Percentiles rank a stretch among this genome's conserved stretches.
phyloP scores from a whole-genome alignment of 2,888 invertebrate genomes.

The Stenodera caucasica region DNA sequence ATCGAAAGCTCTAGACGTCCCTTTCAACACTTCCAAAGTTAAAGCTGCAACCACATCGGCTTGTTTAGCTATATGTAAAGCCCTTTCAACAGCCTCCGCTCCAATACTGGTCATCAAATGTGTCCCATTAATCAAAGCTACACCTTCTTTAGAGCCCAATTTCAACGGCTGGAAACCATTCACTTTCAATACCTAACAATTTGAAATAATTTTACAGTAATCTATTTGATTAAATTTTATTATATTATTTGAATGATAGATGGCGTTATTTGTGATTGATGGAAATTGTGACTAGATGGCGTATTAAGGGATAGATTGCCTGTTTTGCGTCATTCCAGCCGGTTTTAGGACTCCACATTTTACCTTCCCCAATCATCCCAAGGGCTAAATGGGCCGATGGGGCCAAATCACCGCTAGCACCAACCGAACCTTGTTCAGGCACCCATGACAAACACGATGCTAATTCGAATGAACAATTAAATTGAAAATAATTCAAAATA shows the following conservation, averaged over 20 bases:
- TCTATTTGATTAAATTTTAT: no score
- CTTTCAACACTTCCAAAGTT: constrained; percentile 67
- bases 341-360: constrained; percentile 67
- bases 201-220: no score
- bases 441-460: constrained; percentile 67
- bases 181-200: constrained; percentile 54
- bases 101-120: constrained; percentile 68
- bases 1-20: constrained; percentile 66
- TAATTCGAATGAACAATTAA: constrained; percentile 39
- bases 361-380: constrained; percentile 68
- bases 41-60: constrained; percentile 68
- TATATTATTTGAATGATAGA: neutral
- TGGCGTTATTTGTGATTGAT: neutral
- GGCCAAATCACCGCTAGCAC: constrained; percentile 68
- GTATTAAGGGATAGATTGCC: constrained; percentile 44
- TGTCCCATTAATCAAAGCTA: constrained; percentile 69
- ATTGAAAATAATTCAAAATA: neutral
- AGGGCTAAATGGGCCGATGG: constrained; percentile 67
- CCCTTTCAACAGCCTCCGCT: constrained; percentile 64
- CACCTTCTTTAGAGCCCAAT: constrained; percentile 65
- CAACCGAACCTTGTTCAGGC: constrained; percentile 70
- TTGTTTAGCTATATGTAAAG: constrained; percentile 62
- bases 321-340: constrained; percentile 65
- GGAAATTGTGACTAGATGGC: neutral
- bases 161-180: constrained; percentile 61